Evolutionary conservation across 2,113 vertebrate genomes (phyloP), one percentile per base, ranked within the genome.

Genomic region (Polypterus senegalus): DNA sequence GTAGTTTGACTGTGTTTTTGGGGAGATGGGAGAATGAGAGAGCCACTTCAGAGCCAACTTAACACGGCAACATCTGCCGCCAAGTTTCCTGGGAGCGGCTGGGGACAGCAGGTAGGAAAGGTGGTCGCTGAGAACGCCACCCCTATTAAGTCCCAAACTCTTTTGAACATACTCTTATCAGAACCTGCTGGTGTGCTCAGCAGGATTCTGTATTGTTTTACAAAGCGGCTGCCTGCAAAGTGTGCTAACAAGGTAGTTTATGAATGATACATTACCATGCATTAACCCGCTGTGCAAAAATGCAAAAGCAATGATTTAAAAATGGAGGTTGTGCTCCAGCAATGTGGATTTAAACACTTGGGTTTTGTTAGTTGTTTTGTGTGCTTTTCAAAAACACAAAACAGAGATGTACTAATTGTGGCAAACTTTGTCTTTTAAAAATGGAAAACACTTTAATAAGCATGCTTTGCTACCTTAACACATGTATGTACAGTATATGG

Each of bases 31-130:
- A 88, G 88, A 83, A 73, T 69, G 65, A 63, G 75, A 82, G 84
- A 90, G 82, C 81, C 86, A 92, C 94, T 94, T 93, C 94, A 94
- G 91, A 96, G 91, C 86, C 89, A 86, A 87, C 84, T 89, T 83
- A 74, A 71, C 66, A 64, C 77, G 5, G 78, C 76, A 86, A 90
- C 94, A 97, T 93, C 94, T 98, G 94, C 88, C 89, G 75, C 87
- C 79, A 76, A 85, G 91, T 92, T 94, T 83, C 88, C 73, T 65
- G 81, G 73, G 84, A 91, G 81, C 85, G 81, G 83, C 83, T 66
- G 81, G 89, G 91, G 91, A 94, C 85, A 86, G 91, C 88, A 90
- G 89, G 88, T 91, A 88, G 63, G 51, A 77, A 87, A 83, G 76
- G 68, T 75, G 80, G 88, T 78, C 84, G 79, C 81, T 70, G 62